Evolutionary conservation across 1,140 invertebrate species (phyloP), one percentile per base, ranked within the genome.

Genomic region (Caenorhabditis tropicalis): DNA sequence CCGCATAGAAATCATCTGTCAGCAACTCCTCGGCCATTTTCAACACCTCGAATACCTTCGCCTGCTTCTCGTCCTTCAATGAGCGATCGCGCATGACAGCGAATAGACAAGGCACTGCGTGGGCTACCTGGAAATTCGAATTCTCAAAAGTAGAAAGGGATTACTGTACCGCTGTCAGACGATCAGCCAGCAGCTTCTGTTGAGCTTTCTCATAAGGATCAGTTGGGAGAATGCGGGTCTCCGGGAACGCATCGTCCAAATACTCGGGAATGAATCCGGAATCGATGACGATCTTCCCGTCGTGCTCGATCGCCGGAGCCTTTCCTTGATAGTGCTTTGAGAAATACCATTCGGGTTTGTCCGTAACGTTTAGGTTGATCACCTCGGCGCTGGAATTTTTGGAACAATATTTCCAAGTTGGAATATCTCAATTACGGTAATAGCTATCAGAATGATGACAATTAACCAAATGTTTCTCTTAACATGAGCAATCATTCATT

Each of bases 211-310:
- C 36, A 49, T 46, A 84, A 9, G 83, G 70, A 29, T 84, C 83
- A 3, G 43, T 29, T 21, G 83, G 83, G n/a, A 84, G 79, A 58
- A 84, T 79, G 19, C 51, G 31, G 4, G 70, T 27, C n/a, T 84
- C 79, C 0, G 83, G 83, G 12, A 79, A 84, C 21, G 49, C 49
- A 19, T 79, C 79, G 31, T 84, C 83, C 31, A 84, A 48, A 65
- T 84, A 84, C 39, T 84, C 83, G 5, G 83, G 83, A 60, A 84
- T 84, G 7, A 80, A 51, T 48, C 43, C 31, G 6, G 65, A 79
- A 27, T 84, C 83, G 49, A 84, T 84, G 21, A 84, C 79, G 7
- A 60, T 31, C 31, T 84, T 84, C 33, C 83, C 83, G 27, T 84
- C 49, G 15, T 80, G 48, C 74, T 84, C 83, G 24, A 84, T 24